Percentiles rank a stretch among this genome's conserved stretches.
These are phyloP conservation scores for Pholis gunnellus DNA, from an alignment of 2,113 vertebrate species.

Conservation along the genomic window DNA sequence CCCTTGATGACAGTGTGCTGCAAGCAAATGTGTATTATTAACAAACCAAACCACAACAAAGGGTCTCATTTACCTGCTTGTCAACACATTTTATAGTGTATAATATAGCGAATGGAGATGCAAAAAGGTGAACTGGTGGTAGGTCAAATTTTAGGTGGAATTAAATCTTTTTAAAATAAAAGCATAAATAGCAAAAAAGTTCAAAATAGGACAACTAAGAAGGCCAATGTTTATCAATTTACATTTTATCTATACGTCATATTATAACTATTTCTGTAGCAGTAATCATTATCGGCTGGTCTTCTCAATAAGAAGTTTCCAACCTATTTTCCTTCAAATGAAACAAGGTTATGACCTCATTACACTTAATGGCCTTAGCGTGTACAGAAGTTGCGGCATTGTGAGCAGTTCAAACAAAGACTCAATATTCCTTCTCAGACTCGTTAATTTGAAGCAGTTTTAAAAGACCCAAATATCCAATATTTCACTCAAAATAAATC, in stretches of 20 bases:
- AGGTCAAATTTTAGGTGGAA: not conserved
- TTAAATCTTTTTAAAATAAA: not conserved
- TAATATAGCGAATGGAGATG: not conserved
- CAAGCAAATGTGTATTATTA: not conserved
- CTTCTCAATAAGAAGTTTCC: not conserved
- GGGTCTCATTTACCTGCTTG: not conserved
- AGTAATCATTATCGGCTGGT: not conserved
- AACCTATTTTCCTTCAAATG: not conserved
- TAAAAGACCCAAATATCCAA: not conserved
- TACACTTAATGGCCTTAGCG: not conserved
- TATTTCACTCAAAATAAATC: not conserved
- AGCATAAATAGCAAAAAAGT: not conserved
- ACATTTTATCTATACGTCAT: not conserved
- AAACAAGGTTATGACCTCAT: not conserved
- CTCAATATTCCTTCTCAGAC: too few species aligned
- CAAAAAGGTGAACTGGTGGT: not conserved
- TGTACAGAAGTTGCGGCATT: not conserved
- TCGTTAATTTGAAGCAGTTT: not conserved
- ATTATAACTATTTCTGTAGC: not conserved
- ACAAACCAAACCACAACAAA: not conserved
- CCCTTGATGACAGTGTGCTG: not conserved
- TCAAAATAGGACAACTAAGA: not conserved
- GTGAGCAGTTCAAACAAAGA: not conserved
- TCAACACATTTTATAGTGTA: not conserved
- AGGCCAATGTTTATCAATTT: not conserved